Percentiles rank a stretch among this genome's conserved stretches.
phyloP scores from a whole-genome alignment of 2,888 invertebrate genomes.

The Acleris sparsana region DNA sequence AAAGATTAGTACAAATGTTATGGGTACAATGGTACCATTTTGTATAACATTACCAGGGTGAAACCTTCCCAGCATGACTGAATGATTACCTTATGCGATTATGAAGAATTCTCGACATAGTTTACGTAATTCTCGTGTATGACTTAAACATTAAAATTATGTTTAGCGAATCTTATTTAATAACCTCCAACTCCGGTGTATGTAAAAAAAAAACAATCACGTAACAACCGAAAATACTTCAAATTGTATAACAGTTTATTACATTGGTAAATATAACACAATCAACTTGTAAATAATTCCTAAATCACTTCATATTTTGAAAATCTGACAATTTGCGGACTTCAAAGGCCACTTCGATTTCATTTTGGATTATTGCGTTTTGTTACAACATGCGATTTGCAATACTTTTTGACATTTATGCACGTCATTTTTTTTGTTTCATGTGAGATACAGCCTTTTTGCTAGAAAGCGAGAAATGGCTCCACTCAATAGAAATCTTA shows the following conservation, averaged over 20 bases:
- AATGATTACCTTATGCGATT: constrained; percentile 70
- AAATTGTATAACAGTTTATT: constrained; percentile 47
- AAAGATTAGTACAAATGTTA: background rate
- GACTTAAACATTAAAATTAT: constrained; percentile 40
- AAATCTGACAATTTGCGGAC: constrained; percentile 62
- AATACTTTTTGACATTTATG: background rate
- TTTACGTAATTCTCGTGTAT: constrained; percentile 60
- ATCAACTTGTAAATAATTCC: constrained; percentile 73
- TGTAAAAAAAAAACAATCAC: constrained; percentile 53
- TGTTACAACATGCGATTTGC: constrained; percentile 9
- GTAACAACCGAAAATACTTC: constrained; percentile 48
- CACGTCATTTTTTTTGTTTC: background rate
- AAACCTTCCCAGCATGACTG: constrained; percentile 1
- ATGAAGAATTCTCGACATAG: constrained; percentile 78
- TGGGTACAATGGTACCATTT: background rate
- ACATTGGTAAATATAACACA: constrained; percentile 65
- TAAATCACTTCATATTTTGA: constrained; percentile 72
- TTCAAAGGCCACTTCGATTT: constrained; percentile 58
- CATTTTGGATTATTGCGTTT: constrained; percentile 38
- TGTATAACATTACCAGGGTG: constrained; percentile 32
- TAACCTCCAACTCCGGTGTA: constrained; percentile 71
- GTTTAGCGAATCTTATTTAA: constrained; percentile 56
- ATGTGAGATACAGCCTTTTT: background rate
- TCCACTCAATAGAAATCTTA: too few relatives aligned
- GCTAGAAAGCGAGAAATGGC: background rate